Percentiles rank a stretch among this genome's conserved stretches.
Conservation (phyloP, 2,113 vertebrate genomes). For the Rhodinocichla rosea region DNA sequence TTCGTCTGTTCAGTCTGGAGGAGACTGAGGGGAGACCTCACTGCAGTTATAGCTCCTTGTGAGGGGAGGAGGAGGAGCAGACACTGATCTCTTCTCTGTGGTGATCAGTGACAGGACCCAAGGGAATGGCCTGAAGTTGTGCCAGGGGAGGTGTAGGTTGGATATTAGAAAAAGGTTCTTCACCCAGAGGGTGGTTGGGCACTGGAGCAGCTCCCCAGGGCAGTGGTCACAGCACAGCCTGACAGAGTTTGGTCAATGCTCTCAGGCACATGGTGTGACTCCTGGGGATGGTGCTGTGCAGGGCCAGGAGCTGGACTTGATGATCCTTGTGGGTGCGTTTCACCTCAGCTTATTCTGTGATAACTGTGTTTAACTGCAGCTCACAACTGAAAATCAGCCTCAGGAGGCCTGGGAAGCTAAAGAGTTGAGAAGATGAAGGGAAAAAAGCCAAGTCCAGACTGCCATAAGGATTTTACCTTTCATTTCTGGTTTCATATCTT, state of each 20-base stretch:
- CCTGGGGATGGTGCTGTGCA: background rate
- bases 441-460: background rate
- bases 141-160: fast-evolving
- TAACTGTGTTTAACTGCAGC: background rate
- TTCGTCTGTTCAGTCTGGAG: background rate
- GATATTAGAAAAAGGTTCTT: background rate
- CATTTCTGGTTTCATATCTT: background rate
- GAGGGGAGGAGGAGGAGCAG: background rate
- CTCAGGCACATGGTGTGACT: background rate
- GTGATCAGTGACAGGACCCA: background rate
- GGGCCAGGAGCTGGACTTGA: background rate
- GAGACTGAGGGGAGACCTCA: background rate
- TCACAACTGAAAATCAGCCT: background rate
- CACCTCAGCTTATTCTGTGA: background rate
- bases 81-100: fast-evolving
- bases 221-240: background rate
- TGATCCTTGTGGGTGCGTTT: background rate
- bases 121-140: background rate
- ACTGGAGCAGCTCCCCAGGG: background rate
- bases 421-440: background rate
- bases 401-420: background rate
- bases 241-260: background rate
- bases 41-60: background rate
- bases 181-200: fast-evolving
- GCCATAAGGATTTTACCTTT: background rate